These are phyloP conservation scores for Phragmatobia fuliginosa DNA, from an alignment of 2,888 invertebrate species.

Conservation along the genomic window DNA sequence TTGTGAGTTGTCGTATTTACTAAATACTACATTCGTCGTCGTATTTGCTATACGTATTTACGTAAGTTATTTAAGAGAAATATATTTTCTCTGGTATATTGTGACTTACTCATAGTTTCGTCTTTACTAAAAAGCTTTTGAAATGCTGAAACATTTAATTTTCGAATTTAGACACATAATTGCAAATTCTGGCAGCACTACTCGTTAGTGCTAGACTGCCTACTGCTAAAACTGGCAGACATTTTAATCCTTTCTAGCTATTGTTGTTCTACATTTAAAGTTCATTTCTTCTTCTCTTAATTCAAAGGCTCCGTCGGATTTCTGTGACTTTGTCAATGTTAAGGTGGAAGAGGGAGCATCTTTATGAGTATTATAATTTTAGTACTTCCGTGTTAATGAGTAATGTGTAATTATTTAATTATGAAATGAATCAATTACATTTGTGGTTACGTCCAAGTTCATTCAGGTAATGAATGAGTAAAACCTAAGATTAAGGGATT, in stretches of 20 bases:
- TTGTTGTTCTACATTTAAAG: background rate
- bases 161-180: background rate
- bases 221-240: background rate
- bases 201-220: background rate
- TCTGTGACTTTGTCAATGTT: too few relatives aligned
- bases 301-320: too few relatives aligned
- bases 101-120: too few relatives aligned
- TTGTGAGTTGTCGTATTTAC: background rate
- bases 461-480: conserved; percentile 6
- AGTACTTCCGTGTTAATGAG: background rate
- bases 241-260: background rate
- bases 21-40: too few relatives aligned
- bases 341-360: background rate
- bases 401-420: conserved; percentile 10
- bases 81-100: too few relatives aligned
- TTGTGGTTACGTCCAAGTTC: conserved; percentile 2
- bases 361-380: conserved; percentile 14
- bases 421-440: conserved; percentile 13
- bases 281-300: too few relatives aligned
- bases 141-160: too few relatives aligned
- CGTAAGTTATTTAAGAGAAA: too few relatives aligned
- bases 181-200: background rate
- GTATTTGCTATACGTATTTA: too few relatives aligned
- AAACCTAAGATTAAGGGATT: background rate
- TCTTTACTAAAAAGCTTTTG: too few relatives aligned